phyloP scores from a whole-genome alignment of 2,888 invertebrate genomes.

The Ornithoptera alexandrae region DNA sequence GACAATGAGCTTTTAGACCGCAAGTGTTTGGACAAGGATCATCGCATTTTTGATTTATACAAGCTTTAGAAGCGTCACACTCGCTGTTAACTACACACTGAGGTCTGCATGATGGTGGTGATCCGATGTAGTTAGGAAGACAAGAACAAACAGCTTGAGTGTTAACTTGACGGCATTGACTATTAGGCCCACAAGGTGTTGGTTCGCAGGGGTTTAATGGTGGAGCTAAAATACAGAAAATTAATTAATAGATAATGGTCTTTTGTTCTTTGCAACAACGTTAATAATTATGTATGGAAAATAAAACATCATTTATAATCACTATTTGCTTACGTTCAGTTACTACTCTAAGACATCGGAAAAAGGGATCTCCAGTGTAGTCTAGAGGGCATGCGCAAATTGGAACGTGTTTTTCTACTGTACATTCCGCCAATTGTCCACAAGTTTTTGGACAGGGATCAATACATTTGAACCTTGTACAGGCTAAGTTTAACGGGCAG shows the following conservation, averaged over 20 bases:
- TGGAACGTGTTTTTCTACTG: conserved; percentile 88
- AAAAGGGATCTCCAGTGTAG: conserved; percentile 91
- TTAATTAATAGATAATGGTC: not conserved
- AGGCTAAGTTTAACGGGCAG: conserved; percentile 85
- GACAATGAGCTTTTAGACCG: conserved; percentile 91
- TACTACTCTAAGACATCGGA: conserved; percentile 83
- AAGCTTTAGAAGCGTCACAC: conserved; percentile 89
- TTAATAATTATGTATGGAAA: not conserved
- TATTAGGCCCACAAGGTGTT: conserved; percentile 93
- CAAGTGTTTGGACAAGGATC: conserved; percentile 94
- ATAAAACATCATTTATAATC: not conserved
- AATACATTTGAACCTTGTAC: conserved; percentile 89
- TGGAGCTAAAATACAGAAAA: conserved; percentile 54
- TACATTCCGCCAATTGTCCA: conserved; percentile 88
- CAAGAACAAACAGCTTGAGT: conserved; percentile 92
- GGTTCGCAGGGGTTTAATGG: conserved; percentile 87
- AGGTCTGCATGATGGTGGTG: conserved; percentile 89
- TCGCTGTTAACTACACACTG: conserved; percentile 93
- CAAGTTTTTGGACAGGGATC: conserved; percentile 93
- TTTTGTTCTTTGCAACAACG: not conserved
- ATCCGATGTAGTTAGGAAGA: conserved; percentile 87
- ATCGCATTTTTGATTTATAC: conserved; percentile 90
- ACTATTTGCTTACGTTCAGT: conserved; percentile 52
- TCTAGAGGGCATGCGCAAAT: conserved; percentile 87
- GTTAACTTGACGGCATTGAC: conserved; percentile 89